A percentile compares a stretch with the other conserved stretches of the same genome.
Conservation (phyloP, 1,140 invertebrate genomes). For the Amyelois transitella region DNA sequence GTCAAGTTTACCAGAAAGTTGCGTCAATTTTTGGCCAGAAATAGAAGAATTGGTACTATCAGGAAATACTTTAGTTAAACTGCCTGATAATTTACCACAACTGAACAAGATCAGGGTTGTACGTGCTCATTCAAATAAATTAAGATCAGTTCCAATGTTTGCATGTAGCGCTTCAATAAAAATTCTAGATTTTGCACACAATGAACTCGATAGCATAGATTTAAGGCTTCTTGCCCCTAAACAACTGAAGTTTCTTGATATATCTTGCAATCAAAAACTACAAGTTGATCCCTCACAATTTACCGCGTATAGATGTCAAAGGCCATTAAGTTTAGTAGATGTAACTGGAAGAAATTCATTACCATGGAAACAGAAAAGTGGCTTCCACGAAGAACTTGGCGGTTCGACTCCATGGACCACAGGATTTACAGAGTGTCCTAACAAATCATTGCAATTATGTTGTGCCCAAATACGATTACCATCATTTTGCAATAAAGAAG, state of each 20-base stretch:
- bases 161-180: conserved; percentile 82
- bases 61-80: conserved; percentile 84
- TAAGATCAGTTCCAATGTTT: conserved; percentile 84
- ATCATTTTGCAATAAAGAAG: conserved; percentile 85
- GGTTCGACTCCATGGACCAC: conserved; percentile 81
- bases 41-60: conserved; percentile 88
- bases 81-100: conserved; percentile 85
- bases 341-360: conserved; percentile 85
- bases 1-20: conserved; percentile 82
- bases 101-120: conserved; percentile 83
- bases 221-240: conserved; percentile 83
- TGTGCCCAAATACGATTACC: conserved; percentile 85
- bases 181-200: conserved; percentile 89
- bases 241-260: conserved; percentile 88
- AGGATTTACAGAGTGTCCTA: conserved; percentile 90
- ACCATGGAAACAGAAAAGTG: conserved; percentile 77
- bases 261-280: conserved; percentile 87
- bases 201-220: conserved; percentile 86
- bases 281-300: conserved; percentile 88
- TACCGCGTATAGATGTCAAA: conserved; percentile 83
- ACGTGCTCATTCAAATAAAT: conserved; percentile 87
- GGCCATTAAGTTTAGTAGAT: conserved; percentile 87
- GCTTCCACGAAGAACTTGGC: conserved; percentile 73
- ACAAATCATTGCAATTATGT: conserved; percentile 80
- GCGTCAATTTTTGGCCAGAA: conserved; percentile 83